Conservation (phyloP, 2,888 invertebrate species). For the Meloe dianella region DNA sequence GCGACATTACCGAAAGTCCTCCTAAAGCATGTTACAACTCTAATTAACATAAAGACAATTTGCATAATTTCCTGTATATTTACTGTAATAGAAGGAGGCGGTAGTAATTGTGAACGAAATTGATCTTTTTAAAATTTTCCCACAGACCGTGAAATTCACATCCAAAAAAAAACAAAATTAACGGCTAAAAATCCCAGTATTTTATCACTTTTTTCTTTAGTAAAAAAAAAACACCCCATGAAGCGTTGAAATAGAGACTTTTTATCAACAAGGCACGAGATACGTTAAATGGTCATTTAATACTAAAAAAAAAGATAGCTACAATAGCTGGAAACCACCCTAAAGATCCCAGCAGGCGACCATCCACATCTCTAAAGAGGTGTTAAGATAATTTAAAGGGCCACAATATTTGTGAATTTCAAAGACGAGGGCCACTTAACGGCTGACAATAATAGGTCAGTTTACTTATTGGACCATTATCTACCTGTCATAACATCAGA, state of each 20-base stretch:
- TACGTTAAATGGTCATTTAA: background rate
- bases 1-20: constrained; percentile 44
- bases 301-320: background rate
- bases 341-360: background rate
- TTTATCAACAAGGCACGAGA: background rate
- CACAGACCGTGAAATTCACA: background rate
- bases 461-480: constrained; percentile 15
- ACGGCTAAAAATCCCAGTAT: background rate
- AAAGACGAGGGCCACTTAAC: background rate
- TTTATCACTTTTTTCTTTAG: background rate
- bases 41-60: constrained; percentile 52
- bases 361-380: background rate
- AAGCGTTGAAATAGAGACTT: background rate
- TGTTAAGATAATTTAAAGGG: constrained; percentile 8
- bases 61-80: constrained; percentile 44
- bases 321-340: background rate
- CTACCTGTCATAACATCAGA: constrained; percentile 28
- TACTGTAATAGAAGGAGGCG: too few relatives aligned
- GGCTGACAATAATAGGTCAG: background rate
- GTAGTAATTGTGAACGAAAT: too few relatives aligned
- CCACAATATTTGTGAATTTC: background rate
- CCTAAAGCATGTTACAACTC: constrained; percentile 50
- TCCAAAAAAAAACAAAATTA: background rate
- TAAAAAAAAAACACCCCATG: background rate
- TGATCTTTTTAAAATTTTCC: too few relatives aligned